These are phyloP conservation scores for Drosophila orena DNA, from an alignment of 1,140 invertebrate species.

Conservation along the genomic window DNA sequence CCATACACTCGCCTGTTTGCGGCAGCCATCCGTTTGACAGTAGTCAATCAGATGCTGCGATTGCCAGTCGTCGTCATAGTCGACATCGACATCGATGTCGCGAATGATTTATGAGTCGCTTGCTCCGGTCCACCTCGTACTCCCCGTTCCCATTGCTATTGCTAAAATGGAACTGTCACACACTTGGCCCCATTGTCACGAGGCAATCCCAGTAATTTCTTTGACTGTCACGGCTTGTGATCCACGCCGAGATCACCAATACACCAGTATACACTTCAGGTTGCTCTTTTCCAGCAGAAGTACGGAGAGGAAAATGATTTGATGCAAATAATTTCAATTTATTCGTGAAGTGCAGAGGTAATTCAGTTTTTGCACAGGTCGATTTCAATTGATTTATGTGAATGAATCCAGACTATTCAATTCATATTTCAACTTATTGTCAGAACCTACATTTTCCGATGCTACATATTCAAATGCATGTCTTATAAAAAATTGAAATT, in stretches of 20 bases:
- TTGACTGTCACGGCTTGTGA: constrained; percentile 40
- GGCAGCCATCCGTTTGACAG: constrained; percentile 56
- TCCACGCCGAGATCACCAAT: constrained; percentile 40
- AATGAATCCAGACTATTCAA: no score
- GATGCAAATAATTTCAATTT: no score
- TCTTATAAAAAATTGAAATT: no score
- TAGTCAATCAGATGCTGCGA: constrained; percentile 77
- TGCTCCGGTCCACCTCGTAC: constrained; percentile 22
- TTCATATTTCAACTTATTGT: no score
- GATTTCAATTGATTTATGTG: no score
- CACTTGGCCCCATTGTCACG: constrained; percentile 41
- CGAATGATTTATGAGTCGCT: constrained; percentile 78
- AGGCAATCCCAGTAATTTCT: constrained; percentile 65
- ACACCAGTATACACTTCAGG: background rate
- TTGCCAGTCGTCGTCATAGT: constrained; percentile 79
- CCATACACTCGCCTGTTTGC: constrained; percentile 28
- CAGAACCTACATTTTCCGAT: no score
- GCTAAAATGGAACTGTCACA: constrained; percentile 77
- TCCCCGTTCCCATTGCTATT: constrained; percentile 20
- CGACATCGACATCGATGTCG: constrained; percentile 74
- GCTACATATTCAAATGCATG: no score
- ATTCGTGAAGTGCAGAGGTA: no score
- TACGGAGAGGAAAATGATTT: background rate
- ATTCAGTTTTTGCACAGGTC: no score
- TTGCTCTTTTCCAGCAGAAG: background rate